Conservation (phyloP, 2,888 invertebrate species). For the Hirtodrosophila histrioides region DNA sequence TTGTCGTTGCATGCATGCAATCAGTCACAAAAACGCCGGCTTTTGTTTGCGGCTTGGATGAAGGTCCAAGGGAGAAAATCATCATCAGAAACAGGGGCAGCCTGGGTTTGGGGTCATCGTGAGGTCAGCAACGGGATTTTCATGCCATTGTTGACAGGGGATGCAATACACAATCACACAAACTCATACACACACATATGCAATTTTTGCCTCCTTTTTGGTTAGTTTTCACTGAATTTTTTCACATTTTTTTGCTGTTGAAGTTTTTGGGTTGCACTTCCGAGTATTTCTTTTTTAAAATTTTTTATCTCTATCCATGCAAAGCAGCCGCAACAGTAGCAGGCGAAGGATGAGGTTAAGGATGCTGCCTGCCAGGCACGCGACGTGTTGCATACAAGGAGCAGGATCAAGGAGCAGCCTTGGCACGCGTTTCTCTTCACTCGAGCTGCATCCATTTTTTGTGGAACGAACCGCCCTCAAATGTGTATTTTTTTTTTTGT, state of each 20-base stretch:
- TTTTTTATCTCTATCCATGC: slow-evolving; percentile 59
- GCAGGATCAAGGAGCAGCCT: slow-evolving; percentile 22
- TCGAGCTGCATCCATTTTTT: slow-evolving; percentile 30
- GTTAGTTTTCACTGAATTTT: slow-evolving; percentile 47
- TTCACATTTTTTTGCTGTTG: slow-evolving; percentile 40
- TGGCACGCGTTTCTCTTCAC: slow-evolving; percentile 40
- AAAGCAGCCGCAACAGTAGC: slow-evolving; percentile 20
- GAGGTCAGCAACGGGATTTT: slow-evolving; percentile 82
- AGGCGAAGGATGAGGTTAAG: slow-evolving; percentile 51
- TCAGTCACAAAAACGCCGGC: slow-evolving; percentile 76
- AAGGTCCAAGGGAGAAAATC: slow-evolving; percentile 67
- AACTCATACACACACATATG: slow-evolving; percentile 18
- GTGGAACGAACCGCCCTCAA: slow-evolving; percentile 32
- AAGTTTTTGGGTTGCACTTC: slow-evolving; percentile 40
- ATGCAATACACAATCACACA: slow-evolving; percentile 53
- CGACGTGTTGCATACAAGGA: slow-evolving; percentile 54
- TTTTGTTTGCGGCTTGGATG: slow-evolving; percentile 75
- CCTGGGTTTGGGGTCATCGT: slow-evolving; percentile 79
- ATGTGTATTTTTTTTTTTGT: slow-evolving; percentile 18
- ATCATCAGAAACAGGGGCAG: slow-evolving; percentile 54
- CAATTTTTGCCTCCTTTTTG: slow-evolving; percentile 63
- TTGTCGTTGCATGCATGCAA: slow-evolving; percentile 67
- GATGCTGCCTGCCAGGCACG: slow-evolving; percentile 64
- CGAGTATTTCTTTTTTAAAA: slow-evolving; percentile 30
- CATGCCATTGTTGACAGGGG: slow-evolving; percentile 77